These are phyloP conservation scores for Myiopsitta monachus DNA, from an alignment of 2,113 vertebrate species.

Conservation along the genomic window DNA sequence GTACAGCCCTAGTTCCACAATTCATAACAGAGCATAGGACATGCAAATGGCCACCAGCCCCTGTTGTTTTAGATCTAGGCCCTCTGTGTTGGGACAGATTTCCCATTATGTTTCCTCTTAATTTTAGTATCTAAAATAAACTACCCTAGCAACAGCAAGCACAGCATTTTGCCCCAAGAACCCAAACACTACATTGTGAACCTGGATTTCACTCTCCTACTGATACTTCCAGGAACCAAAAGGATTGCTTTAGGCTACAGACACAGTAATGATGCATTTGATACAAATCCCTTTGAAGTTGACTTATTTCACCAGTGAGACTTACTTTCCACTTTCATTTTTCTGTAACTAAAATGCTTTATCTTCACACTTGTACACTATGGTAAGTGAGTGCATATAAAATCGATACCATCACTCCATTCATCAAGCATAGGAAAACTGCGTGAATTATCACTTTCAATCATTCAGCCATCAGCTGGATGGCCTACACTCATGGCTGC, in stretches of 20 bases:
- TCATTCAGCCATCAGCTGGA: background rate
- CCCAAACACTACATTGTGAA: rapidly evolving
- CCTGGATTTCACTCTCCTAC: background rate
- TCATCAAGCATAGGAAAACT: background rate
- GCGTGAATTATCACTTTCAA: background rate
- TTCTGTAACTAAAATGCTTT: background rate
- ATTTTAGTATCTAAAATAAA: background rate
- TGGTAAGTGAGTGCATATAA: background rate
- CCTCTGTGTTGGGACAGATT: background rate
- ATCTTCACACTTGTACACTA: background rate
- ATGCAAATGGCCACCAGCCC: background rate
- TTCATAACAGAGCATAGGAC: rapidly evolving
- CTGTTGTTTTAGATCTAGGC: background rate
- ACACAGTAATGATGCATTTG: rapidly evolving
- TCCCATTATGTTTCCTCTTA: background rate
- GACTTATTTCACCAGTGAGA: background rate
- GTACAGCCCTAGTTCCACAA: background rate
- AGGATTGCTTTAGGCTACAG: background rate
- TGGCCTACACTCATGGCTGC: background rate
- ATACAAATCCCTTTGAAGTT: background rate
- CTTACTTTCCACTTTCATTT: background rate
- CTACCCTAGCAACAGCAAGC: rapidly evolving
- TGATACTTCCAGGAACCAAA: background rate
- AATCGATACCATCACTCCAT: background rate
- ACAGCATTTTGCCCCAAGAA: background rate